These are phyloP conservation scores for Drosophila helvetica DNA, from an alignment of 2,888 invertebrate genomes.

Conservation along the genomic window DNA sequence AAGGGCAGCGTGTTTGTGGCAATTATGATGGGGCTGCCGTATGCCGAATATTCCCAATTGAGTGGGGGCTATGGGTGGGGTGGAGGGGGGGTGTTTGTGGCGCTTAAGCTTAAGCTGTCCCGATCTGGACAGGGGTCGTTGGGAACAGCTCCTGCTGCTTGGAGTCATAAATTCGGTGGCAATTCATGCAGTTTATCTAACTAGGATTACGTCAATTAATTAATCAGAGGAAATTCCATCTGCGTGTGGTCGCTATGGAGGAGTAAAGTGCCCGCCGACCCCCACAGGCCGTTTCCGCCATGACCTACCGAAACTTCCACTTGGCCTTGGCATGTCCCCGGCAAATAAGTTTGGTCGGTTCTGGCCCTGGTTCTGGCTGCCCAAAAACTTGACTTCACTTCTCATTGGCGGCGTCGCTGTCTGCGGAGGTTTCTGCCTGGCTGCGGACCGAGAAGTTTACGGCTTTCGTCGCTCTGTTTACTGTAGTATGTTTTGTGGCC, in stretches of 20 bases:
- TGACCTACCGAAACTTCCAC: conserved; percentile 49
- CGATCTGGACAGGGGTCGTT: conserved; percentile 27
- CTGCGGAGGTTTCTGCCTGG: conserved; percentile 36
- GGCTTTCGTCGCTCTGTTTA: conserved; percentile 20
- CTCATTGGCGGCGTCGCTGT: conserved; percentile 37
- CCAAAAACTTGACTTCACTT: conserved; percentile 44
- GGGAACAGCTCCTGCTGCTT: conserved; percentile 23
- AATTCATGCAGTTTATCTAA: conserved; percentile 62
- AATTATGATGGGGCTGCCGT: conserved; percentile 41
- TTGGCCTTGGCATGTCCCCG: conserved; percentile 36
- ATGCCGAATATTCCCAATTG: conserved; percentile 21
- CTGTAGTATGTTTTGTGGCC: background rate
- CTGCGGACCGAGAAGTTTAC: conserved; percentile 26
- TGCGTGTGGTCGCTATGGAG: background rate
- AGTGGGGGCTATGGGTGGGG: background rate
- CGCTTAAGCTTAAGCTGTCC: conserved; percentile 18
- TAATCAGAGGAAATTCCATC: conserved; percentile 54
- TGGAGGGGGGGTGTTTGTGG: background rate
- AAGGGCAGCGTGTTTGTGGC: conserved; percentile 7
- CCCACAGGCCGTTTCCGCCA: conserved; percentile 27
- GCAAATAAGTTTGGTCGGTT: conserved; percentile 19
- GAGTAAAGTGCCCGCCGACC: background rate
- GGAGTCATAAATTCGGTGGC: conserved; percentile 48
- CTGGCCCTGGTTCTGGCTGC: conserved; percentile 5
- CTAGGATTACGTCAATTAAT: conserved; percentile 68